Conservation (phyloP, 2,888 invertebrate genomes). For the Tortrix viridana region DNA sequence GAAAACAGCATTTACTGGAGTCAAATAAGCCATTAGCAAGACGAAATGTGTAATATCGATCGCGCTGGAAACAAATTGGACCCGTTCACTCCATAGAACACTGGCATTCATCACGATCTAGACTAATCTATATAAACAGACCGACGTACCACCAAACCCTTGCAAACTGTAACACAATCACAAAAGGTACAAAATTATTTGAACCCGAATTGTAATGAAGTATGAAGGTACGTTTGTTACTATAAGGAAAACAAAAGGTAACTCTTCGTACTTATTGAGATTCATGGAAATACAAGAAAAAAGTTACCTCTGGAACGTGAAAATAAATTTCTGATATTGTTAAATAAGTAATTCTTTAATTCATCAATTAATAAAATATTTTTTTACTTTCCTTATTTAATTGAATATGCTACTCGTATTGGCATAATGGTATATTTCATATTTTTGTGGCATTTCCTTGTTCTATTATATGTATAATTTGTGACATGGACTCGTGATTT, state of each 20-base stretch:
- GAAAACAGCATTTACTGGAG: constrained; percentile 12
- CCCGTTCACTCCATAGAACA: constrained; percentile 26
- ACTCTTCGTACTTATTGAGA: neutral
- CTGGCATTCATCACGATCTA: constrained; percentile 32
- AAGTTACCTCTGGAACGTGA: too few species aligned
- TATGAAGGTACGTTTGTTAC: neutral
- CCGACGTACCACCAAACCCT: neutral
- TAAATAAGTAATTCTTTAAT: too few species aligned
- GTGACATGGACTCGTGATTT: neutral
- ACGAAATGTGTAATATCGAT: constrained; percentile 26
- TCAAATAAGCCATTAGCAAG: constrained; percentile 26
- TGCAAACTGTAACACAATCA: neutral
- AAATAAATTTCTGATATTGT: too few species aligned
- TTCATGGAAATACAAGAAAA: neutral
- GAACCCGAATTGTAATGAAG: neutral
- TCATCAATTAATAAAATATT: too few species aligned
- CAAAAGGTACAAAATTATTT: constrained; percentile 2
- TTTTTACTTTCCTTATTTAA: too few species aligned
- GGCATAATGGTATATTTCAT: too few species aligned
- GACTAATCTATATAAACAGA: constrained; percentile 10
- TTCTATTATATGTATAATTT: too few species aligned
- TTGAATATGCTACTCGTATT: too few species aligned
- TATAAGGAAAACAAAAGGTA: constrained; percentile 1
- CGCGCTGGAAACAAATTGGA: constrained; percentile 26
- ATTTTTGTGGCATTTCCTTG: too few species aligned